Base-by-base conservation (phyloP, 92 coral and sea anemone species). In the Heteractis magnifica region DNA sequence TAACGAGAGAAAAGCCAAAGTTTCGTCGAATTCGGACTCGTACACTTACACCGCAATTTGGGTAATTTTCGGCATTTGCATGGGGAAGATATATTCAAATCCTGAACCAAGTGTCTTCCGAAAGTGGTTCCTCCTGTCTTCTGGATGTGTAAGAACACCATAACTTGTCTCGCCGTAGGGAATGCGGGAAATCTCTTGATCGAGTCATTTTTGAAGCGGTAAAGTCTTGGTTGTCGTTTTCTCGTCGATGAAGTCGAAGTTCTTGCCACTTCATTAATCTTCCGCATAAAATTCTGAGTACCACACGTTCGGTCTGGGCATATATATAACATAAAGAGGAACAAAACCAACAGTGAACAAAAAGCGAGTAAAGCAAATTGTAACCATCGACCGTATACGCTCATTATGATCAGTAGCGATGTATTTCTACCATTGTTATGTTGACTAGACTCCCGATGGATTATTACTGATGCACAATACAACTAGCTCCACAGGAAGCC, bases 101-200 rank as follows among this genome's bases (percentile, higher is more conserved):
- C 86, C 56, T 77, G 72, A 8, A 92, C 98, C 81, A 95, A 87
- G 81, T 95, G 97, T 56, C 91, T 91, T 23, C 97, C 98, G 78
- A 95, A 95, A 23, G 87, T 92, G 10, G 98, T 94, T 26, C 98
- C 98, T 2, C 98, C 98, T 18, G 98, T 95, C 72, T 95, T 95
- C 65, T 95, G 98, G 56, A 94, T 95, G 89, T 95, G 98, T 14
- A 95, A 80, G 75, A 95, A 95, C 13, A 95, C 98, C 84, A 95
- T 79, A 44, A 95, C 90, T 68, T 94, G 98, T 26, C 76, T 73
- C 23, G 93, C 90, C n/a, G 84, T 59, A 49, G 87, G 52, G 74
- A 85, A 82, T 81, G 92, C 92, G 14, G 84, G 75, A 65, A 50
- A 86, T 50, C 56, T 79, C 76, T 71, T 85, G 56, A 85, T 78